These are phyloP conservation scores for Rambutsinella grinnellia DNA, from an alignment of 2,888 invertebrate species.

Conservation along the genomic window DNA sequence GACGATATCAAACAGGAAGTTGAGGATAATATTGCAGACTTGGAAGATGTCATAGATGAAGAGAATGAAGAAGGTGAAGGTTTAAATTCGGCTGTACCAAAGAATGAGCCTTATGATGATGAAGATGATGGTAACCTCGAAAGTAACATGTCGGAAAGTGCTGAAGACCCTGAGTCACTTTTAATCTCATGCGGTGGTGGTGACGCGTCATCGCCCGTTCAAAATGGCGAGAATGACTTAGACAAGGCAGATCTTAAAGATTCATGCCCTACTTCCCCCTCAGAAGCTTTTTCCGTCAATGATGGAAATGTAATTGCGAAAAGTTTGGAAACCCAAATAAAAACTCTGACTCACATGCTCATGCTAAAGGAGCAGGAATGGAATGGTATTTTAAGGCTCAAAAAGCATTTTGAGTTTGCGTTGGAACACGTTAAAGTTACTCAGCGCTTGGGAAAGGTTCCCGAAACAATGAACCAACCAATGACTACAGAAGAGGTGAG, in stretches of 20 bases:
- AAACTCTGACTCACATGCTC: constrained; percentile 39
- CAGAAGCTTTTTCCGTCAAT: constrained; percentile 20
- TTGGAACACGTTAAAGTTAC: constrained; percentile 77
- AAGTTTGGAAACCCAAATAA: constrained; percentile 39
- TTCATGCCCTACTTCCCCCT: background rate
- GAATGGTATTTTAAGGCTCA: constrained; percentile 85
- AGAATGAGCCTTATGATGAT: too few species aligned
- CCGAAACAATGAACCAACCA: constrained; percentile 35
- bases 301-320: constrained; percentile 41
- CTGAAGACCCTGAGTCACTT: constrained; percentile 19
- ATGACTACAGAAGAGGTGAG: constrained; percentile 48
- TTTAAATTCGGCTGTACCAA: too few species aligned
- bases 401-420: constrained; percentile 88
- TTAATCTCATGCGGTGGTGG: too few species aligned
- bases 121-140: background rate
- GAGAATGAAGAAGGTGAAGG: too few species aligned
- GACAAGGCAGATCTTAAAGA: background rate
- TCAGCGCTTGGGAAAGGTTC: constrained; percentile 31
- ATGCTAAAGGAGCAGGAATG: constrained; percentile 83
- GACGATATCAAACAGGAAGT: constrained; percentile 7
- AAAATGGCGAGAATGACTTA: constrained; percentile 24
- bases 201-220: background rate
- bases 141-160: background rate
- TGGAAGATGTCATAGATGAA: too few species aligned
- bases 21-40: constrained; percentile 2